These are phyloP conservation scores for Timandra comae DNA, from an alignment of 2,888 invertebrate genomes.

Conservation along the genomic window DNA sequence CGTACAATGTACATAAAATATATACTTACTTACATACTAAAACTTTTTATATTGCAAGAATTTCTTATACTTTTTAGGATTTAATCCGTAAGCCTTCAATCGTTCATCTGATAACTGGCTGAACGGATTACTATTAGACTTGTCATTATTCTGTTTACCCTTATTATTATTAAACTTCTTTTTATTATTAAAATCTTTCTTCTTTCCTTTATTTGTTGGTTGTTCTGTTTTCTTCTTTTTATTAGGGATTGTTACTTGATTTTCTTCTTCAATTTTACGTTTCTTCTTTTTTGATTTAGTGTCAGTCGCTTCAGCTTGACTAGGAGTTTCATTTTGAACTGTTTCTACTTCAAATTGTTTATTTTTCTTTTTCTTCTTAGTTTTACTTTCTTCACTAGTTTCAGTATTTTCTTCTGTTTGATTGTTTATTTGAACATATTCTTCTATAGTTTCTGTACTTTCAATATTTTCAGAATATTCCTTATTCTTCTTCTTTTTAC, in stretches of 20 bases:
- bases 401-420: neutral
- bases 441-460: conserved; percentile 1
- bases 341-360: conserved; percentile 37
- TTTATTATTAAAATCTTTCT: conserved; percentile 25
- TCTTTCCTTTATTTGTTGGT: conserved; percentile 20
- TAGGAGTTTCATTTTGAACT: conserved; percentile 31
- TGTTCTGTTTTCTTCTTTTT: conserved; percentile 32
- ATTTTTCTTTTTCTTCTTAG: conserved; percentile 29
- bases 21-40: conserved; percentile 23
- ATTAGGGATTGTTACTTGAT: conserved; percentile 12
- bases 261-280: conserved; percentile 21
- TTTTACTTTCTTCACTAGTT: conserved; percentile 6
- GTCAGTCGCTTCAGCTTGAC: conserved; percentile 29
- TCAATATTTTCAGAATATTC: no score
- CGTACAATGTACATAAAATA: no score
- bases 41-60: conserved; percentile 82
- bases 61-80: conserved; percentile 91
- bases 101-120: conserved; percentile 83
- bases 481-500: conserved; percentile 15
- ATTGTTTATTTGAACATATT: conserved; percentile 5
- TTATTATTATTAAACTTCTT: conserved; percentile 31
- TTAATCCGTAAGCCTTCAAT: conserved; percentile 92
- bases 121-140: conserved; percentile 44
- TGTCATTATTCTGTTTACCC: conserved; percentile 28
- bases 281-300: conserved; percentile 19